These are phyloP conservation scores for Phacellophora camtschatica DNA, from an alignment of 30 jellyfish, hydroid and myxozoan species.

Conservation along the genomic window DNA sequence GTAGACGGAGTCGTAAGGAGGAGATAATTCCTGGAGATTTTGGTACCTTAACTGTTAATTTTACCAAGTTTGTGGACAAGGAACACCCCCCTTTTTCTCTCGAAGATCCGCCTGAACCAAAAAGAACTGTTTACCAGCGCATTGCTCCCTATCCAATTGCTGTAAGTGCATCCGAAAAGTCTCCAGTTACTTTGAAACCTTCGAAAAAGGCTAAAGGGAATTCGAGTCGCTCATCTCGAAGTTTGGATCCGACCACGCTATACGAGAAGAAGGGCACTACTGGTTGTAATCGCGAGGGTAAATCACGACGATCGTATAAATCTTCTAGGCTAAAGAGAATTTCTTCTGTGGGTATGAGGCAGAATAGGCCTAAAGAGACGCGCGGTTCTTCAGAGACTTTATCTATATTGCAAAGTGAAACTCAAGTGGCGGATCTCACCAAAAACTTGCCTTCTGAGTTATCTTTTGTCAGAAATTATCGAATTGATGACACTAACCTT, in stretches of 20 bases:
- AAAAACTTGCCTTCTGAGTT: neutral
- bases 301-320: neutral
- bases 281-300: neutral
- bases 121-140: conserved; percentile 66
- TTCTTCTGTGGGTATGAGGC: neutral
- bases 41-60: conserved; percentile 58
- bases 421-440: neutral
- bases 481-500: neutral
- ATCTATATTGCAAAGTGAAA: neutral
- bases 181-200: conserved; percentile 1
- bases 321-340: neutral
- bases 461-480: neutral
- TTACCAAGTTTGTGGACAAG: conserved; percentile 34
- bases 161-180: neutral
- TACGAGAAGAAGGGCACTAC: neutral
- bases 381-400: neutral
- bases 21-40: conserved; percentile 55
- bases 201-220: conserved; percentile 29
- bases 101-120: conserved; percentile 53
- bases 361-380: neutral
- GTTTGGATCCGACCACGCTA: neutral
- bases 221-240: conserved; percentile 1
- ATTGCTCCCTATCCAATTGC: conserved; percentile 56
- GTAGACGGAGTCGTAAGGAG: conserved; percentile 56
- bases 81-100: conserved; percentile 44